Conservation (phyloP, 2,797 vertebrate species). For the Ara ararauna region DNA sequence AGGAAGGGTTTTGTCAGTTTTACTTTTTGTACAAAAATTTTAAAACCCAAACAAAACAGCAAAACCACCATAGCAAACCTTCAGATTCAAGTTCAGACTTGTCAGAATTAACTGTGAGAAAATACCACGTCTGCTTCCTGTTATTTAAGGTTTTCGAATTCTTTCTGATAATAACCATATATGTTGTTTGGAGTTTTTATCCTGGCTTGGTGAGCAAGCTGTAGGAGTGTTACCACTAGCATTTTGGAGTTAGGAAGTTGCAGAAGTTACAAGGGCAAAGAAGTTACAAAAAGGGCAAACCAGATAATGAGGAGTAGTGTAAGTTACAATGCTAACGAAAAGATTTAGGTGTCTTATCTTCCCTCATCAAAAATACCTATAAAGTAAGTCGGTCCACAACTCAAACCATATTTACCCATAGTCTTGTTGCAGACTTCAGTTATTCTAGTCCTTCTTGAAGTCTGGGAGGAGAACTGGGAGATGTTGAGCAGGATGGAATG, state of each 20-base stretch:
- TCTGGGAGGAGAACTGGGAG: background rate
- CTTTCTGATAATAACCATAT: background rate
- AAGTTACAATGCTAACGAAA: background rate
- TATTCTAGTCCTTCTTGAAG: background rate
- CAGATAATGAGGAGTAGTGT: background rate
- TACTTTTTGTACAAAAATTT: background rate
- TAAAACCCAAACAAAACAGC: background rate
- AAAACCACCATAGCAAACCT: background rate
- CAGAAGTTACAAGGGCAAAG: background rate
- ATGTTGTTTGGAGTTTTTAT: background rate
- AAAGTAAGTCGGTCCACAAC: background rate
- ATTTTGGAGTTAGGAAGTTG: background rate
- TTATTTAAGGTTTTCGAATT: background rate
- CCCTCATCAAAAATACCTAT: background rate
- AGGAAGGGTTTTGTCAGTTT: background rate
- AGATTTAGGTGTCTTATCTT: background rate
- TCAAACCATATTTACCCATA: background rate
- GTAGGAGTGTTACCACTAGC: background rate
- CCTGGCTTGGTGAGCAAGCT: background rate
- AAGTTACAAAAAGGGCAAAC: background rate
- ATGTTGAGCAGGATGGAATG: background rate
- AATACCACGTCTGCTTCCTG: background rate
- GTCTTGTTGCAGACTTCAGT: background rate
- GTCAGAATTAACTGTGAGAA: background rate
- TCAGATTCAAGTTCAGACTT: background rate